Evolutionary conservation across 1,140 invertebrate species (phyloP).

Genomic region (Drosophila teissieri): DNA sequence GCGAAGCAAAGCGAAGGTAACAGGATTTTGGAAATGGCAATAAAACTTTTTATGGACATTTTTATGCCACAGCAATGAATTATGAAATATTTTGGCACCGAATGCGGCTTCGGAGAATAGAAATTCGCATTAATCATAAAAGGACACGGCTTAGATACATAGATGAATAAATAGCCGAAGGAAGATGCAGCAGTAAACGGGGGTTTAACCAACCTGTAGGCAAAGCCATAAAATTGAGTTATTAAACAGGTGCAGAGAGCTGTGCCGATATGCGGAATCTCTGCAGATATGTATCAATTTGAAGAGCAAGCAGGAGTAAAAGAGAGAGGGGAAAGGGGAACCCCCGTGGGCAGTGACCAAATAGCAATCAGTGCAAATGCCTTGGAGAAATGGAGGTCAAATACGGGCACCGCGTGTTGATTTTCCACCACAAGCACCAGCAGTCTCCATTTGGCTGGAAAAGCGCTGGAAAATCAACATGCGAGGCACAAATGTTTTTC

Average conservation of each 20-base stretch:
- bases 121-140: conserved; percentile 68
- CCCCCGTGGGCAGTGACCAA: conserved; percentile 47
- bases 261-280: conserved; percentile 2
- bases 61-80: conserved; percentile 66
- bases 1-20: background rate
- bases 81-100: conserved; percentile 72
- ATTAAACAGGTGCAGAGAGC: conserved; percentile 69
- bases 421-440: conserved; percentile 1
- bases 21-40: conserved; percentile 66
- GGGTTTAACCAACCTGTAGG: conserved; percentile 48
- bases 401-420: conserved; percentile 33
- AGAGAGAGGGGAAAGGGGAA: background rate
- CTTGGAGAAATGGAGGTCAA: conserved; percentile 64
- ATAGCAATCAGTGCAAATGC: conserved; percentile 61
- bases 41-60: conserved; percentile 73
- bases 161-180: conserved; percentile 60
- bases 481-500: conserved; percentile 53
- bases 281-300: conserved; percentile 18
- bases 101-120: conserved; percentile 40
- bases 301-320: background rate
- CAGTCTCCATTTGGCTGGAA: conserved; percentile 19
- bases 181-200: background rate
- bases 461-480: conserved; percentile 48
- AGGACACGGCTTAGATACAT: conserved; percentile 52
- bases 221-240: conserved; percentile 70